Percentiles rank a stretch among this genome's conserved stretches.
phyloP scores from a whole-genome alignment of 2,888 invertebrate species.

The Spialia ferax region DNA sequence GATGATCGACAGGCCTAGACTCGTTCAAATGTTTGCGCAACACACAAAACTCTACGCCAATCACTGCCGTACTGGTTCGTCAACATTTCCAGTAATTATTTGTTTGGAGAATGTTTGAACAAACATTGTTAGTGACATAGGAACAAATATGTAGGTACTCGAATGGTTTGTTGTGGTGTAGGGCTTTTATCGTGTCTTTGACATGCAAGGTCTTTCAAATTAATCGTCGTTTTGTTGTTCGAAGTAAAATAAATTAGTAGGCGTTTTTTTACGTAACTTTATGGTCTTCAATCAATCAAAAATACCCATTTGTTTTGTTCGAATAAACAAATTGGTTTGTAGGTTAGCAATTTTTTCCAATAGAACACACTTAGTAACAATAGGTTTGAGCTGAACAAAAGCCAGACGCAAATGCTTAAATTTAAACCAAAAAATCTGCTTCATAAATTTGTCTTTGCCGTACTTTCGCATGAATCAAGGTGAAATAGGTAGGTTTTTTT shows the following conservation, averaged over 20 bases:
- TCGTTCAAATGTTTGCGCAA: too few relatives aligned
- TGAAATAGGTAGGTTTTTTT: too few relatives aligned
- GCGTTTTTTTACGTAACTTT: neutral
- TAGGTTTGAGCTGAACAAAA: too few relatives aligned
- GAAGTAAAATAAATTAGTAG: neutral
- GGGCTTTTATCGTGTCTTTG: neutral
- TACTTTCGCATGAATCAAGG: too few relatives aligned
- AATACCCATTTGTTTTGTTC: neutral
- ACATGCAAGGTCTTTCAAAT: conserved; percentile 1
- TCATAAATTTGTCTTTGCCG: too few relatives aligned
- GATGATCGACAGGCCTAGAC: too few relatives aligned
- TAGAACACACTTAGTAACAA: too few relatives aligned
- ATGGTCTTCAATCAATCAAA: conserved; percentile 2
- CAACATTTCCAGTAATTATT: conserved; percentile 23
- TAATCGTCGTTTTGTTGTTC: neutral
- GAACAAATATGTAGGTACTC: neutral
- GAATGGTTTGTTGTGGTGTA: neutral
- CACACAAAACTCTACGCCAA: too few relatives aligned
- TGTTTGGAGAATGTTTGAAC: conserved; percentile 28
- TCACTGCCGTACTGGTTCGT: conserved; percentile 10
- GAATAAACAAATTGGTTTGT: too few relatives aligned
- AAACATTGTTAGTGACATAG: conserved; percentile 33
- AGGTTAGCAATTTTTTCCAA: too few relatives aligned
- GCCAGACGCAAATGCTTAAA: too few relatives aligned
- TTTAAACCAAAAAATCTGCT: too few relatives aligned